Conservation (phyloP, 2,113 vertebrate species). For the Brachyistius frenatus region DNA sequence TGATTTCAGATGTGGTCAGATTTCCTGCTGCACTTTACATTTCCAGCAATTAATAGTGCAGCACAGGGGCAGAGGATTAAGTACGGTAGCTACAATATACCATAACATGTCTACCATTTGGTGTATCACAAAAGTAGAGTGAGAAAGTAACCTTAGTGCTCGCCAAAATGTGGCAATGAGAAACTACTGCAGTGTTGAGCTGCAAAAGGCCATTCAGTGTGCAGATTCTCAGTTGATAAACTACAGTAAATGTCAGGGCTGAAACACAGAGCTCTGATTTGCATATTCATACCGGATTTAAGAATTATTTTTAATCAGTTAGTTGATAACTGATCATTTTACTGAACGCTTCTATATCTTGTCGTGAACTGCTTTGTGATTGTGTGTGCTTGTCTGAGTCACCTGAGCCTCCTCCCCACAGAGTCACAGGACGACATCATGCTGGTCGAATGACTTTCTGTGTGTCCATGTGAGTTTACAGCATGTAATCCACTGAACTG, state of each 20-base stretch:
- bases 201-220: constrained; percentile 28
- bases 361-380: not conserved
- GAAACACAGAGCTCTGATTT: constrained; percentile 5
- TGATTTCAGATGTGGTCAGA: too few species aligned
- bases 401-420: not conserved
- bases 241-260: not conserved
- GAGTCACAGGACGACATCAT: constrained; percentile 13
- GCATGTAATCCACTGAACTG: not conserved
- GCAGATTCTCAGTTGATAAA: not conserved
- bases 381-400: not conserved
- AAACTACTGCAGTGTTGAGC: constrained; percentile 23
- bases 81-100: not conserved
- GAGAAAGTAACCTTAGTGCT: not conserved
- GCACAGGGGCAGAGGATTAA: not conserved
- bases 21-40: not conserved
- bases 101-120: not conserved
- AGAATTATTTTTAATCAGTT: not conserved
- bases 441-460: not conserved
- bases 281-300: not conserved
- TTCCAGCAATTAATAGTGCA: not conserved
- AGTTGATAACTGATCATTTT: not conserved
- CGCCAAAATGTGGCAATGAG: constrained; percentile 18
- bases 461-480: not conserved
- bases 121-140: not conserved
- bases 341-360: not conserved